phyloP scores from a whole-genome alignment of 2,797 vertebrate genomes.

The Tangara arthus region DNA sequence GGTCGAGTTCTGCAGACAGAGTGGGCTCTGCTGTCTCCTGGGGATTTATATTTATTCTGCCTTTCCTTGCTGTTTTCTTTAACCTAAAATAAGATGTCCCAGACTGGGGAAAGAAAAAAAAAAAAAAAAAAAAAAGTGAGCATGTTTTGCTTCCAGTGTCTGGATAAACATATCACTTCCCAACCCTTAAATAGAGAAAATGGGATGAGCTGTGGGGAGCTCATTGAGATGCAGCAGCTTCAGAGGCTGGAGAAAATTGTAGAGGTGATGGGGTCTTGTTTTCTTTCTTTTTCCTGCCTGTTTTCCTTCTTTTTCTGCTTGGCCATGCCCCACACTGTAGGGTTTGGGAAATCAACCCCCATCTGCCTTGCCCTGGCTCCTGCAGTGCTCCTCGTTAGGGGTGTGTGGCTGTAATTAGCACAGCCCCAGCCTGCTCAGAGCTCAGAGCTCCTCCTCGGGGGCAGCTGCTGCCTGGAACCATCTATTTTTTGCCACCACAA shows the following conservation, averaged over 20 bases:
- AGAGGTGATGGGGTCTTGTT: background rate
- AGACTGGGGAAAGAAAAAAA: background rate
- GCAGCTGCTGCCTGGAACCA: conserved; percentile 24
- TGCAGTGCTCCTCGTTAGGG: background rate
- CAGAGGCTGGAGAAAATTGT: background rate
- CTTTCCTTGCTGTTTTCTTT: conserved; percentile 18
- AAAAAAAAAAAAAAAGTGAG: background rate
- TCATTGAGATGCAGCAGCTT: background rate
- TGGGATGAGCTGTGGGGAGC: background rate
- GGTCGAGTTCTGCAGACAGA: background rate
- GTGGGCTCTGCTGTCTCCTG: background rate
- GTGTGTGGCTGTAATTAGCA: background rate
- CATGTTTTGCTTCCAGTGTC: background rate
- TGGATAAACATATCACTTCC: conserved; percentile 25
- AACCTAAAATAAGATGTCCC: conserved; percentile 28
- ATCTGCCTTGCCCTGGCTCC: background rate
- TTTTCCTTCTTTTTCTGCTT: background rate
- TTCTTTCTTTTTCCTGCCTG: background rate
- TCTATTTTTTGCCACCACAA: conserved; percentile 4
- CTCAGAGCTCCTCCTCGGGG: background rate
- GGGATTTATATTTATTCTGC: conserved; percentile 34
- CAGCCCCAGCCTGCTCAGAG: background rate
- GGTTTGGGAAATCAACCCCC: background rate
- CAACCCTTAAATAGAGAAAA: background rate
- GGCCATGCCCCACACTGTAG: background rate